Conservation (phyloP, 2,888 invertebrate species). For the Crematogaster levior region DNA sequence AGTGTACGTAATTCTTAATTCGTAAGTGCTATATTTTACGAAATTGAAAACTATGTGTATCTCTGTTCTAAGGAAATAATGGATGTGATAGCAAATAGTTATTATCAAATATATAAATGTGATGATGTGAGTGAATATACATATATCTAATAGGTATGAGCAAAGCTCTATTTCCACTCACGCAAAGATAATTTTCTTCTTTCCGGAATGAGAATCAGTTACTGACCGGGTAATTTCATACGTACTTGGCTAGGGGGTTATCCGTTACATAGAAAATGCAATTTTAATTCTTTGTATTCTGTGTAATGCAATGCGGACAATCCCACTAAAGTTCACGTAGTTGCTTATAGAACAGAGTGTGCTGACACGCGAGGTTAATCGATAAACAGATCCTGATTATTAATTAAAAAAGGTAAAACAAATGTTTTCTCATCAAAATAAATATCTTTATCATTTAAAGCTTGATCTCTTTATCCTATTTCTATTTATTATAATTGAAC, state of each 20-base stretch:
- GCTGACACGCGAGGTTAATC: conserved; percentile 70
- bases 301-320: conserved; percentile 53
- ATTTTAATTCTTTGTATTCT: conserved; percentile 66
- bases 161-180: background rate
- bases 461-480: background rate
- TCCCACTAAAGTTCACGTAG: conserved; percentile 38
- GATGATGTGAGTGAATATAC: background rate
- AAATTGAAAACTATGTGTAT: background rate
- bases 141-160: background rate
- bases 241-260: conserved; percentile 65
- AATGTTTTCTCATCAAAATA: background rate
- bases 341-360: conserved; percentile 51
- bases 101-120: conserved; percentile 7
- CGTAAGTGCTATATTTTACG: background rate
- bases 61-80: background rate
- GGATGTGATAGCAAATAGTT: background rate
- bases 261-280: conserved; percentile 69
- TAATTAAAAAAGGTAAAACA: background rate
- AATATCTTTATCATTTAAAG: background rate
- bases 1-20: background rate
- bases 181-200: conserved; percentile 28
- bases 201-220: conserved; percentile 66
- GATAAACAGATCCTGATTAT: conserved; percentile 45
- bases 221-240: conserved; percentile 72
- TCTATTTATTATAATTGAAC: background rate